Conservation (phyloP, 2,113 vertebrate genomes). For the Gavia stellata region DNA sequence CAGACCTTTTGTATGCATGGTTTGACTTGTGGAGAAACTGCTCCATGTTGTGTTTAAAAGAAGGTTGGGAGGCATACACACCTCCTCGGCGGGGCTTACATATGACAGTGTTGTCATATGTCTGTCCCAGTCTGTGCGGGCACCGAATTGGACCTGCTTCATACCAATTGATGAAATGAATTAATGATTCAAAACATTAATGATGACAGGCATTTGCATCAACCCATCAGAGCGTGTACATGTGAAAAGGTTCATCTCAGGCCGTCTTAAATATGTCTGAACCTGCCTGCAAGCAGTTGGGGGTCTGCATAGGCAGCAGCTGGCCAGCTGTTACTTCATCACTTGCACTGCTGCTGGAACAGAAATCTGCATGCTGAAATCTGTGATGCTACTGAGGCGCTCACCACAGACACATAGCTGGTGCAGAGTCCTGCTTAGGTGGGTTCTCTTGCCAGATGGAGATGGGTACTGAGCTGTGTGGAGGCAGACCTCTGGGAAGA, state of each 20-base stretch:
- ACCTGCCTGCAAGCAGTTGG: not conserved
- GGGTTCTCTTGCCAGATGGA: not conserved
- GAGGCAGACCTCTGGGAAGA: not conserved
- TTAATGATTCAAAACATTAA: not conserved
- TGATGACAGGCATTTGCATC: not conserved
- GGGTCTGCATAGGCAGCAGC: not conserved
- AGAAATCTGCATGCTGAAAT: not conserved
- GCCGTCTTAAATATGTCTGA: not conserved
- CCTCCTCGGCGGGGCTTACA: rapidly evolving
- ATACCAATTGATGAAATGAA: not conserved
- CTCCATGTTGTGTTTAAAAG: not conserved
- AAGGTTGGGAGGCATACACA: not conserved
- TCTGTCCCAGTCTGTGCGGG: not conserved
- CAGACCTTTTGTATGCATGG: not conserved
- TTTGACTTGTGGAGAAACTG: not conserved
- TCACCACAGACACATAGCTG: rapidly evolving
- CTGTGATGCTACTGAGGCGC: rapidly evolving
- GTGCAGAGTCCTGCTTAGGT: not conserved
- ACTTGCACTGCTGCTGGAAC: not conserved
- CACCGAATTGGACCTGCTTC: not conserved
- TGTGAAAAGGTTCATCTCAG: not conserved
- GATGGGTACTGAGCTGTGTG: not conserved
- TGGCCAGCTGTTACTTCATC: not conserved
- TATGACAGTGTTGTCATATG: not conserved
- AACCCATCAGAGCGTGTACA: not conserved